These are phyloP conservation scores for Coptotermes formosanus DNA, from an alignment of 1,140 invertebrate species.

Conservation along the genomic window DNA sequence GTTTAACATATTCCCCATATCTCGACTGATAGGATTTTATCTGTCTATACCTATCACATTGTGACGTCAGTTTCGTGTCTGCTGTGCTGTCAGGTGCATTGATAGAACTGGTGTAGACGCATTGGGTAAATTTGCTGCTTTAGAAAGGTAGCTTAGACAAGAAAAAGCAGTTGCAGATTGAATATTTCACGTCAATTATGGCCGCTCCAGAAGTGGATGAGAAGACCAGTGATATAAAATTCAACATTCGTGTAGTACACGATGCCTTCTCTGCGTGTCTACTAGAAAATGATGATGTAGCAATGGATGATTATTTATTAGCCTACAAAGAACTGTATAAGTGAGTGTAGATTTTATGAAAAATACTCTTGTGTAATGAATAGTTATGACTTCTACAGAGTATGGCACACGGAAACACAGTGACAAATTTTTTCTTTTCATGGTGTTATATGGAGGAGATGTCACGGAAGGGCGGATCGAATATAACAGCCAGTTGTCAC, in stretches of 20 bases:
- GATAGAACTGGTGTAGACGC: neutral
- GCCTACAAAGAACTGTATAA: slow-evolving; percentile 69
- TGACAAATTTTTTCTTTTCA: neutral
- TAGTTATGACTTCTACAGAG: neutral
- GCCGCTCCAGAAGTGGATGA: neutral
- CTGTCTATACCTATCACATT: neutral
- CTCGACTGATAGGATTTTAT: neutral
- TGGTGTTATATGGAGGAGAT: too few species aligned
- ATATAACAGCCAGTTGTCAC: neutral
- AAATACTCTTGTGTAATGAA: neutral
- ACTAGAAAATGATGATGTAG: slow-evolving; percentile 60
- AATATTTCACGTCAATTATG: neutral
- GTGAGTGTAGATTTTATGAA: slow-evolving; percentile 47
- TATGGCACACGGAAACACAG: too few species aligned
- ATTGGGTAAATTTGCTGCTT: neutral
- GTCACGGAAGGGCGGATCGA: neutral
- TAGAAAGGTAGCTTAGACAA: neutral
- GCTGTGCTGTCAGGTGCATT: neutral
- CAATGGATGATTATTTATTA: slow-evolving; percentile 61
- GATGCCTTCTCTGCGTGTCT: slow-evolving; percentile 57
- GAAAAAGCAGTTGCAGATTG: too few species aligned
- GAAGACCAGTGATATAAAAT: slow-evolving; percentile 34
- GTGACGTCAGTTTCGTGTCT: neutral
- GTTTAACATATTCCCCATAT: neutral
- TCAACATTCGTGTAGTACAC: slow-evolving; percentile 57